Conservation (phyloP, 2,113 vertebrate genomes). For the Sterna hirundo region DNA sequence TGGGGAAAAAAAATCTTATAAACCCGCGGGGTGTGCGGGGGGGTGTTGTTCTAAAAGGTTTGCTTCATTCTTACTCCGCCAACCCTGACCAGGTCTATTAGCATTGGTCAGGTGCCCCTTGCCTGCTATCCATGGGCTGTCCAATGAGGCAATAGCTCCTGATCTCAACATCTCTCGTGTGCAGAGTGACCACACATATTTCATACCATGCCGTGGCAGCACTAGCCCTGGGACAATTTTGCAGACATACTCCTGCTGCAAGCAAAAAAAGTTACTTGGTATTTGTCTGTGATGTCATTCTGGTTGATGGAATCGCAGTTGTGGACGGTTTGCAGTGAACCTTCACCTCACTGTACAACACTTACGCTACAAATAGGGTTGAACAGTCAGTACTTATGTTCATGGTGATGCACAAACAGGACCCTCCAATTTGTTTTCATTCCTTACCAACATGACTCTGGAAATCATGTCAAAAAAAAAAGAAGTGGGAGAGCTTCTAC, state of each 20-base stretch:
- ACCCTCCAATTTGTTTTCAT: neutral
- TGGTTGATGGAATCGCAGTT: neutral
- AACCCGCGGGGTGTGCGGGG: no score
- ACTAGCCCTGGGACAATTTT: neutral
- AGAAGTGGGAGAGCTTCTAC: neutral
- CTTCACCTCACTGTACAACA: neutral
- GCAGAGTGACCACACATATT: neutral
- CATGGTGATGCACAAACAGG: neutral
- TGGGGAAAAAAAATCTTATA: neutral
- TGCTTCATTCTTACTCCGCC: neutral
- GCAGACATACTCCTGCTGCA: neutral
- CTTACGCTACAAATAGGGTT: neutral
- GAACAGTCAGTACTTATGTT: neutral
- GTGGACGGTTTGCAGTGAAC: neutral
- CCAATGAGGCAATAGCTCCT: neutral
- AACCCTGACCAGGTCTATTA: neutral
- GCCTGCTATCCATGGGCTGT: fast-evolving
- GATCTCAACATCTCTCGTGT: neutral
- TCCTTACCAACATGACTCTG: neutral
- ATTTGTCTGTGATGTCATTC: neutral
- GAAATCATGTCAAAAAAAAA: neutral
- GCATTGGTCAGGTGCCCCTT: neutral
- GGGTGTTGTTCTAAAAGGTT: neutral
- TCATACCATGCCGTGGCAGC: neutral
- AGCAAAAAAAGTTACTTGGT: neutral